Evolutionary conservation across 1,140 invertebrate genomes (phyloP).

Genomic region (Radopholus similis): DNA sequence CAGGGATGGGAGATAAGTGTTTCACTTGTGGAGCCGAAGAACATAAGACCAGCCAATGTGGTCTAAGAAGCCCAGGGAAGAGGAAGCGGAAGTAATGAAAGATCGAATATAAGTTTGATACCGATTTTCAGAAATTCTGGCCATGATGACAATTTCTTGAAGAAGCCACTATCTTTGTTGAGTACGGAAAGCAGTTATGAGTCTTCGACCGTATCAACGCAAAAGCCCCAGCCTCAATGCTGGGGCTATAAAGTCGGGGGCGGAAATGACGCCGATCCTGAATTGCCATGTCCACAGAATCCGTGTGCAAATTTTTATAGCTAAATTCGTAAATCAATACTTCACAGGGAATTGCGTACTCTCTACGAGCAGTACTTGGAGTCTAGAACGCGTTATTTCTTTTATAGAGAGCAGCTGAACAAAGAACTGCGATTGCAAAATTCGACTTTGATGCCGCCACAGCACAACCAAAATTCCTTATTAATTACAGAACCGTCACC

Average conservation of each 20-base stretch:
- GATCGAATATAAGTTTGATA: not conserved
- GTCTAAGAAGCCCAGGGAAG: slow-evolving; percentile 17
- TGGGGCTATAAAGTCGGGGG: slow-evolving; percentile 35
- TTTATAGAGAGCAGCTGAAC: slow-evolving; percentile 47
- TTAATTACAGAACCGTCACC: not conserved
- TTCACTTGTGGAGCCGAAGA: slow-evolving; percentile 55
- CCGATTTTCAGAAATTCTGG: not conserved
- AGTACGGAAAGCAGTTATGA: not conserved
- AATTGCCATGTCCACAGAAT: slow-evolving; percentile 50
- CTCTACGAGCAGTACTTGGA: slow-evolving; percentile 54
- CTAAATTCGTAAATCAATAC: no score
- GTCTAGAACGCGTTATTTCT: slow-evolving; percentile 47
- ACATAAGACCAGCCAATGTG: slow-evolving; percentile 56
- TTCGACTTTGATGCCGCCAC: not conserved
- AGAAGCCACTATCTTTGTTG: slow-evolving; percentile 19
- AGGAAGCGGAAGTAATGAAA: not conserved
- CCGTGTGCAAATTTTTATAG: slow-evolving; percentile 30
- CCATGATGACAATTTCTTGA: not conserved
- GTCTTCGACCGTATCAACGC: no score
- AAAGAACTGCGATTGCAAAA: slow-evolving; percentile 44
- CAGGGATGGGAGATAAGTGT: slow-evolving; percentile 48
- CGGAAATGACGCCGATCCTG: slow-evolving; percentile 40
- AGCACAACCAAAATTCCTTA: no score
- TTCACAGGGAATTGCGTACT: slow-evolving; percentile 48
- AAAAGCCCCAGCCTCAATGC: slow-evolving; percentile 13